Conservation (phyloP, 2,888 invertebrate species). For the Pachliopta kotzebuea region DNA sequence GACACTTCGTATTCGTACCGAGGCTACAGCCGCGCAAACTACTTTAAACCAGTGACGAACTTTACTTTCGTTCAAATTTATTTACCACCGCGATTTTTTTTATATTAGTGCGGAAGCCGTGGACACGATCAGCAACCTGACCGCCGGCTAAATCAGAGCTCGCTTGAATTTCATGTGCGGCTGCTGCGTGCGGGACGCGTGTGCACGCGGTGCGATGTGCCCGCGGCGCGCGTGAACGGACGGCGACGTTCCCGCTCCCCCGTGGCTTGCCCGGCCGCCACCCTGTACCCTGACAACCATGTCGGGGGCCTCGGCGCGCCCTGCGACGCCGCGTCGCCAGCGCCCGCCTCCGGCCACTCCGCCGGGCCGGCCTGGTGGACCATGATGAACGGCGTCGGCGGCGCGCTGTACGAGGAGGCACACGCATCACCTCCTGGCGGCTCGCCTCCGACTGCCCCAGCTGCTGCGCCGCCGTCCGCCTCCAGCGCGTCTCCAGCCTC, state of each 20-base stretch:
- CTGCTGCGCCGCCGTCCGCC: constrained; percentile 82
- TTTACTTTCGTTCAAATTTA: constrained; percentile 12
- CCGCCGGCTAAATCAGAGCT: constrained; percentile 75
- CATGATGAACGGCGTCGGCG: constrained; percentile 90
- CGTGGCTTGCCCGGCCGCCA: constrained; percentile 91
- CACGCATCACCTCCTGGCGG: constrained; percentile 80
- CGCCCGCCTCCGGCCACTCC: constrained; percentile 91
- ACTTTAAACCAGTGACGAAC: constrained; percentile 31
- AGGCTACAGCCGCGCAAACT: constrained; percentile 33
- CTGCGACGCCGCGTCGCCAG: constrained; percentile 86
- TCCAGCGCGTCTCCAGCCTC: constrained; percentile 80
- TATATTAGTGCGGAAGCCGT: constrained; percentile 12
- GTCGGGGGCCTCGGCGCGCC: constrained; percentile 84
- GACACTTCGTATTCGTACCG: constrained; percentile 54
- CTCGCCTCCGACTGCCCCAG: constrained; percentile 85
- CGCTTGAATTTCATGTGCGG: constrained; percentile 80
- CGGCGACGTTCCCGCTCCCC: constrained; percentile 78
- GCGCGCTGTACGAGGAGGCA: constrained; percentile 88
- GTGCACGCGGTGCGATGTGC: constrained; percentile 77
- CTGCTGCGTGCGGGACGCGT: constrained; percentile 69
- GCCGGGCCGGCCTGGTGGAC: constrained; percentile 92
- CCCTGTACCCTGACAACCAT: constrained; percentile 90
- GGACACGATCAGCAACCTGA: constrained; percentile 45
- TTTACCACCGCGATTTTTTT: constrained; percentile 14
- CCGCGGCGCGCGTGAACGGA: constrained; percentile 77